Evolutionary conservation across 2,888 invertebrate species (phyloP), one percentile per base, ranked within the genome.

Genomic region (Pegoplata infirma): DNA sequence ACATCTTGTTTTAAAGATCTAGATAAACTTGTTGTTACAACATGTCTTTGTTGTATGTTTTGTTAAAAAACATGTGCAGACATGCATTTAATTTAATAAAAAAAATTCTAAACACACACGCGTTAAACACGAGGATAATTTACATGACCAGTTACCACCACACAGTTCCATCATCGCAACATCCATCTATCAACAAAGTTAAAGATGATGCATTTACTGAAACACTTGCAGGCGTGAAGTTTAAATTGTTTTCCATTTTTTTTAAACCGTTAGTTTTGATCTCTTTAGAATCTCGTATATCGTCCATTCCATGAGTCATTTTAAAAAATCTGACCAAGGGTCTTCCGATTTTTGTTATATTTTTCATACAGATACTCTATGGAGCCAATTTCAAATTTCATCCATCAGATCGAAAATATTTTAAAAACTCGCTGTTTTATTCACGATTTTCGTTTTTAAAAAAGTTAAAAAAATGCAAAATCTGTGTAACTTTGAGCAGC

Each of bases 101-200:
- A 8, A 40, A 8, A 8, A 40, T 66, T 49, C 53, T 10, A 46
- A 73, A 25, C 44, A 61, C 17, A 75, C 75, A 79, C 79, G 75
- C 79, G 75, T 58, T 58, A 51, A 76, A 67, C 76, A 79, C 71
- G 71, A 63, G 56, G 51, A 79, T 72, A 75, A 79, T 76, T 76
- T 75, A 75, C 75, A 75, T 76, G 71, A 75, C 61, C 71, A 67
- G 75, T 71, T 56, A n/a, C n/a, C 14, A 36, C 12, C 36, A 12
- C 0, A 40, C 12, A 40, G n/a, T n/a, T 40, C 8, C 32, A n/a
- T 12, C n/a, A n/a, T n/a, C n/a, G n/a, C n/a, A n/a, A n/a, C n/a
- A n/a, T n/a, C n/a, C n/a, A n/a, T n/a, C n/a, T n/a, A n/a, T n/a
- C n/a, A n/a, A n/a, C n/a, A 40, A 40, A n/a, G 14, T n/a, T n/a